A percentile compares a stretch with the other conserved stretches of the same genome.
Evolutionary conservation across 1,140 invertebrate genomes (phyloP).

Genomic region (Plectus sambesii): DNA sequence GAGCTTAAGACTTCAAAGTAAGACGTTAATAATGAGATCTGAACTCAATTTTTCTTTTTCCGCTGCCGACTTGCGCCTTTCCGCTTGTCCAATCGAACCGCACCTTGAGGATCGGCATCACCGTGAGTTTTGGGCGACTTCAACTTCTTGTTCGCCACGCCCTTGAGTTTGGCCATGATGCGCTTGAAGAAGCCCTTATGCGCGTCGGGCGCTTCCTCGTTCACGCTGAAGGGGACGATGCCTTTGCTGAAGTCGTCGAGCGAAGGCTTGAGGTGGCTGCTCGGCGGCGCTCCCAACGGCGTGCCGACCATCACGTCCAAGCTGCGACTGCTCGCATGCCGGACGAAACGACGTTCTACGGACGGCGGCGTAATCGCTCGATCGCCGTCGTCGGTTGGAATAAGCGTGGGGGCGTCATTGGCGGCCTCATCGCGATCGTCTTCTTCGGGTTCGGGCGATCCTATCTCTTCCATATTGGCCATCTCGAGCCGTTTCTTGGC

Average conservation of each 20-base stretch:
- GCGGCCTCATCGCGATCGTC: not conserved
- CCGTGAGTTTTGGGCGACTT: too few relatives aligned
- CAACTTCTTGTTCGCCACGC: not conserved
- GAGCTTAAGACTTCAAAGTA: too few relatives aligned
- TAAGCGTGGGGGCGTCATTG: not conserved
- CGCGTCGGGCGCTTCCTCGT: slow-evolving; percentile 5
- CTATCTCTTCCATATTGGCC: too few relatives aligned
- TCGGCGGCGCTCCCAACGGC: not conserved
- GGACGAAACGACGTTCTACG: too few relatives aligned
- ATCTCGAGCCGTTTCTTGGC: too few relatives aligned
- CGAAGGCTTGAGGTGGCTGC: not conserved
- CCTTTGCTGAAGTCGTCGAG: slow-evolving; percentile 9
- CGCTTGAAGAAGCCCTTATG: slow-evolving; percentile 2
- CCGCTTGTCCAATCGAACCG: too few relatives aligned
- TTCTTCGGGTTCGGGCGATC: slow-evolving; percentile 5
- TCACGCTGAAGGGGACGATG: slow-evolving; percentile 1
- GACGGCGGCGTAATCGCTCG: slow-evolving; percentile 1
- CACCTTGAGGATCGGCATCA: too few relatives aligned
- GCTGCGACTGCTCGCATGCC: not conserved
- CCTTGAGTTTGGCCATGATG: slow-evolving; percentile 7
- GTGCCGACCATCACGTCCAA: not conserved
- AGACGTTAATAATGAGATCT: too few relatives aligned
- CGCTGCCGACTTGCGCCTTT: too few relatives aligned
- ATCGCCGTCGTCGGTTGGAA: not conserved
- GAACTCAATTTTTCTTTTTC: too few relatives aligned